Conservation (phyloP, 23 tunicate species). For the Trididemnum clinides region DNA sequence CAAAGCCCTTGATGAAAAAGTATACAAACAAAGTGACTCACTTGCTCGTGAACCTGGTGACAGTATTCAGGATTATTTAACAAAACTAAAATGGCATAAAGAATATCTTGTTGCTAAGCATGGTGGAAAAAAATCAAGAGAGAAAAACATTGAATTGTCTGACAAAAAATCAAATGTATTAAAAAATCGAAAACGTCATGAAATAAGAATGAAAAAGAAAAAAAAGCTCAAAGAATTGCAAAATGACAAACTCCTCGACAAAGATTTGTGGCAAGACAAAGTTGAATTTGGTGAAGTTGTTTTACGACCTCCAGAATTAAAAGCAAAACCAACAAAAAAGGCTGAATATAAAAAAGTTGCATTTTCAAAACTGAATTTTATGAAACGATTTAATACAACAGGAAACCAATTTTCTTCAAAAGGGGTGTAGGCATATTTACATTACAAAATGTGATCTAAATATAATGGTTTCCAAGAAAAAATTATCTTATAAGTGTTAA, state of each 20-base stretch:
- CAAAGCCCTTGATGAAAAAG: neutral
- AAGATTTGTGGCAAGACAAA: constrained; percentile 21
- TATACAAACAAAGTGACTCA: neutral
- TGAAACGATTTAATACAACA: constrained; percentile 7
- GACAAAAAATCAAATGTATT: neutral
- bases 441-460: too few species aligned
- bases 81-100: neutral
- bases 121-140: neutral
- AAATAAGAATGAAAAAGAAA: neutral
- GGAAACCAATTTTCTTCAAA: constrained; percentile 2
- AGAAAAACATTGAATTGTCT: neutral
- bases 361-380: constrained; percentile 2
- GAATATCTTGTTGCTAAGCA: neutral
- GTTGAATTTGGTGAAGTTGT: constrained; percentile 38
- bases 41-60: neutral
- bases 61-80: neutral
- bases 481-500: too few species aligned
- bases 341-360: neutral
- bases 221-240: neutral
- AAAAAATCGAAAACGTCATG: neutral
- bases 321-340: neutral
- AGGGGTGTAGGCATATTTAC: too few species aligned
- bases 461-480: too few species aligned
- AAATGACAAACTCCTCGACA: constrained; percentile 12
- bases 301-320: constrained; percentile 15